Evolutionary conservation across 2,113 vertebrate species (phyloP), one percentile per base, ranked within the genome.

Genomic region (Girardinichthys multiradiatus): DNA sequence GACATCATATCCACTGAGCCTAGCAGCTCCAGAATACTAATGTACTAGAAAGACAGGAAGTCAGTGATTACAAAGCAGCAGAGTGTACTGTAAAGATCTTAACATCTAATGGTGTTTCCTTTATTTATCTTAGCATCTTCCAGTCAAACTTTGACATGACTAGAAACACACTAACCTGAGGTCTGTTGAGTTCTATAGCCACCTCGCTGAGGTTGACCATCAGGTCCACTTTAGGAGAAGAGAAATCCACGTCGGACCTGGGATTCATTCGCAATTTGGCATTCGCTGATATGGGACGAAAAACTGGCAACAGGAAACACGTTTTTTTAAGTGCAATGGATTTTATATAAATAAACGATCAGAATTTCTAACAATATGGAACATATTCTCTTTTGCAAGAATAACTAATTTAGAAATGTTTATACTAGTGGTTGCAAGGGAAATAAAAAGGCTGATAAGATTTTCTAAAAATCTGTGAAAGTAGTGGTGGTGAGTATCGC

Each of bases 251-350:
- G 83, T 99, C 97, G n/a, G 96, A 95, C 87, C 95, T 94, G 21
- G 95, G 98, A 92, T 99, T 99, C 98, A 99, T 99, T 67, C 95
- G 94, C 29, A 99, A 95, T 89, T 97, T 99, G 81, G 97, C 98
- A 72, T 85, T 94, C 58, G 97, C 96, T 57, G 98, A 97, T 91
- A 99, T 96, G 1, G 98, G 98, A 54, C 95, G 96, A 83, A 99
- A 97, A 68, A 99, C 98, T 99, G 69, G 39, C 57, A 51, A 78
- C 1, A 86, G 45, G 2, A 70, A 42, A 62, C 14, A 61, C 8
- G 37, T 37, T 13, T 64, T 76, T 4, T 72, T 45, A 33, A 33
- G 42, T 17, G 17, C 42, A 45, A 17, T 45, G 9, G 8, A 54
- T n/a, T 19, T 45, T 45, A 10, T 11, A 24, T 54, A 54, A 54